These are phyloP conservation scores for Leptinotarsa haldemani DNA, from an alignment of 2,888 invertebrate species.

Conservation along the genomic window DNA sequence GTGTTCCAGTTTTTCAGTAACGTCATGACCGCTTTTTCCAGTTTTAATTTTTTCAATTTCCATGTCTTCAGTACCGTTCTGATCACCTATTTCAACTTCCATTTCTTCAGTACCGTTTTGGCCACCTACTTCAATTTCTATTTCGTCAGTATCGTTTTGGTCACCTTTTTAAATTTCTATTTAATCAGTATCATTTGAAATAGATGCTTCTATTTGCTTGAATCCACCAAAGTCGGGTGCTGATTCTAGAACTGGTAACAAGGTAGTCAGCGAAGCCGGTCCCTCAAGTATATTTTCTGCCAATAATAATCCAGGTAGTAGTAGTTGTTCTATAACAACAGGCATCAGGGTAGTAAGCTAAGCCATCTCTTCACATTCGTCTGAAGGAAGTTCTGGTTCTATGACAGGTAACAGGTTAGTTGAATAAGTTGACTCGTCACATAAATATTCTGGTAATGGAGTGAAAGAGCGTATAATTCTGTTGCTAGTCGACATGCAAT, in stretches of 20 bases:
- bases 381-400: too few relatives aligned
- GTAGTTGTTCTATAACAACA: conserved; percentile 20
- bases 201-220: conserved; percentile 33
- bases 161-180: too few relatives aligned
- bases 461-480: too few relatives aligned
- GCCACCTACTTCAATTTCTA: neutral
- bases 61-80: conserved; percentile 19
- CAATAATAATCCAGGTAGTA: conserved; percentile 9
- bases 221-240: conserved; percentile 31
- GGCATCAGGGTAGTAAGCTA: neutral
- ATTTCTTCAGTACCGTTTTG: too few relatives aligned
- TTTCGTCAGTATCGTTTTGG: neutral
- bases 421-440: too few relatives aligned
- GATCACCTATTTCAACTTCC: neutral
- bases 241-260: conserved; percentile 33
- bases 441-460: too few relatives aligned
- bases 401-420: too few relatives aligned
- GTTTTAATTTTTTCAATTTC: conserved; percentile 1
- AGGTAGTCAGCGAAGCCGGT: conserved; percentile 27
- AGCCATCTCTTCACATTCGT: too few relatives aligned
- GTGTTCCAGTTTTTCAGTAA: conserved; percentile 11
- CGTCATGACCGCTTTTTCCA: conserved; percentile 6
- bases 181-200: conserved; percentile 14
- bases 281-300: conserved; percentile 27
- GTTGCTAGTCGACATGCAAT: too few relatives aligned